Percentiles rank a stretch among this genome's conserved stretches.
Conservation (phyloP, 2,888 invertebrate species). For the Thecophora atra region DNA sequence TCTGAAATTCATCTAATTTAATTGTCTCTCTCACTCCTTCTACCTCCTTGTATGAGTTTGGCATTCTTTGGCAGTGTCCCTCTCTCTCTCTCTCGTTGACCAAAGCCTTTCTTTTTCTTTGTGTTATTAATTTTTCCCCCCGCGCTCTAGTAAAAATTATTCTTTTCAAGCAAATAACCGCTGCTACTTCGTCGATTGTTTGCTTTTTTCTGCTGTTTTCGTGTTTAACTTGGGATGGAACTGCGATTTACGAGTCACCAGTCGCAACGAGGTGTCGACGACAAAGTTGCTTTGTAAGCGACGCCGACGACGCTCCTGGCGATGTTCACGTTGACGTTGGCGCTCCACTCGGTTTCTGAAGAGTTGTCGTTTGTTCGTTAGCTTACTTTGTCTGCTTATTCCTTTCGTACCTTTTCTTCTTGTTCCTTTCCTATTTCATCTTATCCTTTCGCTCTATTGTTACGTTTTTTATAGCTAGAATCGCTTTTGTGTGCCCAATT, state of each 20-base stretch:
- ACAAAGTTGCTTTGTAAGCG: background rate
- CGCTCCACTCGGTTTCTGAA: background rate
- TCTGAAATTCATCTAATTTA: background rate
- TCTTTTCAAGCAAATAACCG: background rate
- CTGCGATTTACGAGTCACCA: slow-evolving; percentile 16
- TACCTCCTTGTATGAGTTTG: too few species aligned
- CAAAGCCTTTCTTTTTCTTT: too few species aligned
- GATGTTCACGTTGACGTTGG: background rate
- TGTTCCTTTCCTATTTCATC: background rate
- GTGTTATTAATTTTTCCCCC: background rate
- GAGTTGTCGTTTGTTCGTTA: background rate
- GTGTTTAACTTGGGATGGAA: slow-evolving; percentile 11
- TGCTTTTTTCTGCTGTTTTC: too few species aligned
- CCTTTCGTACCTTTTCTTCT: background rate
- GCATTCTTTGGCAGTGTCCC: too few species aligned
- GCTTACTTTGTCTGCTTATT: background rate
- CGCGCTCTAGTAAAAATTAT: background rate
- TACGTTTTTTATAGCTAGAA: too few species aligned
- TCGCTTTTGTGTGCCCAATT: too few species aligned
- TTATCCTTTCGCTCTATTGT: background rate
- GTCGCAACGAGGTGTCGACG: slow-evolving; percentile 14
- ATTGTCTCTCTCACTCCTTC: background rate
- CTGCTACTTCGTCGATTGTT: background rate
- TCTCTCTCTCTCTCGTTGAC: background rate
- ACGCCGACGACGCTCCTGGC: too few species aligned